Conservation (phyloP, 2,888 invertebrate species). For the Drosophila robusta region DNA sequence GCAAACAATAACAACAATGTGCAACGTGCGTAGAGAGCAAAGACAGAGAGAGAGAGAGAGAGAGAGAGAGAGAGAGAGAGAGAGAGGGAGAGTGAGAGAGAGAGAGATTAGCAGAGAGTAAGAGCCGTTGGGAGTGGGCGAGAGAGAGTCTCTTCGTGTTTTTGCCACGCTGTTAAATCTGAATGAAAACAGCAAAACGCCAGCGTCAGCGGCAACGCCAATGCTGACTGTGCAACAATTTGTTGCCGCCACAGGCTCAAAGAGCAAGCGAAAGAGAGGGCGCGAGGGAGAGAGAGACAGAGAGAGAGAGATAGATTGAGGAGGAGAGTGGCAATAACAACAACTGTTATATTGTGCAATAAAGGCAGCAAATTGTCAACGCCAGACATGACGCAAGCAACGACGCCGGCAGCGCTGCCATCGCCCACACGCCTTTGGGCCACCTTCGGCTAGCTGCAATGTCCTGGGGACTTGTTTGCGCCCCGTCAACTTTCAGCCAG, state of each 20-base stretch:
- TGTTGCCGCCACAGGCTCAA: slow-evolving; percentile 64
- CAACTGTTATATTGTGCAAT: slow-evolving; percentile 39
- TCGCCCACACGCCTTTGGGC: neutral
- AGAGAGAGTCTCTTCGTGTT: slow-evolving; percentile 18
- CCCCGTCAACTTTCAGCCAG: neutral
- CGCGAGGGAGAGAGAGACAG: too few species aligned
- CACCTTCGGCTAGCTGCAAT: slow-evolving; percentile 17
- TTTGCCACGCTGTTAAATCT: slow-evolving; percentile 43
- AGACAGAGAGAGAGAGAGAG: slow-evolving; percentile 5
- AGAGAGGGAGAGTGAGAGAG: slow-evolving; percentile 9
- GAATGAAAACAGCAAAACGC: slow-evolving; percentile 54
- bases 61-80: slow-evolving; percentile 2
- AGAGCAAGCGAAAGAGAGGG: neutral
- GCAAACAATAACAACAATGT: slow-evolving; percentile 45
- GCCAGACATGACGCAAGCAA: slow-evolving; percentile 47
- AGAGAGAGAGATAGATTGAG: too few species aligned
- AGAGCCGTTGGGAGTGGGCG: neutral
- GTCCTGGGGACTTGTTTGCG: slow-evolving; percentile 30
- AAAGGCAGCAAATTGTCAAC: slow-evolving; percentile 41
- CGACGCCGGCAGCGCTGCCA: slow-evolving; percentile 9
- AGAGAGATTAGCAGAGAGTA: slow-evolving; percentile 6
- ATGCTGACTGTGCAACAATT: slow-evolving; percentile 72
- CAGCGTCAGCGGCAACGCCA: slow-evolving; percentile 19
- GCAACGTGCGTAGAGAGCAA: slow-evolving; percentile 40
- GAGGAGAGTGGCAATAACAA: slow-evolving; percentile 24